Conservation (phyloP, 1,140 invertebrate species). For the Brachionus rubens region DNA sequence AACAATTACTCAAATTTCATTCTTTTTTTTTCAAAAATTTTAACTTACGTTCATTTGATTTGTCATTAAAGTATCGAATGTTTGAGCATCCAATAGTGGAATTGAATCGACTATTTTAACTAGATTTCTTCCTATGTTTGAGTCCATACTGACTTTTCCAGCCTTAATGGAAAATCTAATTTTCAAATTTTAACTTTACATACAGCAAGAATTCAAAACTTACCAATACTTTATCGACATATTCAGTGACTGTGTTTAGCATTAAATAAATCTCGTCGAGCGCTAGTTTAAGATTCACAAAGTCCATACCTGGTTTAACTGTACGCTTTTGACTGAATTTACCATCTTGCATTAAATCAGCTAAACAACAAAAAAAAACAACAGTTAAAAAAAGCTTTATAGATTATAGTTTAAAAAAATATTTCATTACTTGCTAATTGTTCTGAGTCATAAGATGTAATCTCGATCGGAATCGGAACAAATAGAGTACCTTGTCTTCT, state of each 20-base stretch:
- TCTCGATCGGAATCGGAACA: slow-evolving; percentile 69
- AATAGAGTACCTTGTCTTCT: slow-evolving; percentile 94
- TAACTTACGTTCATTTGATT: slow-evolving; percentile 76
- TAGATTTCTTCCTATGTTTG: slow-evolving; percentile 75
- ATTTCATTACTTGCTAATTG: slow-evolving; percentile 65
- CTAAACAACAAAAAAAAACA: slow-evolving; percentile 52
- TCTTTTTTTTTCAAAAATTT: slow-evolving; percentile 50
- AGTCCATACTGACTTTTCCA: slow-evolving; percentile 68
- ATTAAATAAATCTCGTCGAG: slow-evolving; percentile 71
- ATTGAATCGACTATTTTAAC: slow-evolving; percentile 82
- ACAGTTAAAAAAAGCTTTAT: not conserved
- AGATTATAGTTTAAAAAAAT: no score
- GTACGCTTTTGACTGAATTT: slow-evolving; percentile 58
- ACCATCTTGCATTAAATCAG: slow-evolving; percentile 65
- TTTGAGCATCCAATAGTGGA: slow-evolving; percentile 80
- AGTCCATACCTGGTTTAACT: slow-evolving; percentile 77
- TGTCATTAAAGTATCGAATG: slow-evolving; percentile 91
- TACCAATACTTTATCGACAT: slow-evolving; percentile 74
- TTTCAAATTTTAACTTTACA: not conserved
- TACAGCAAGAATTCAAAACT: slow-evolving; percentile 47
- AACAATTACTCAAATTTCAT: slow-evolving; percentile 43
- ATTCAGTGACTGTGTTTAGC: slow-evolving; percentile 75
- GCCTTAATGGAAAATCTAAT: slow-evolving; percentile 65
- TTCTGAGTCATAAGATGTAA: slow-evolving; percentile 79
- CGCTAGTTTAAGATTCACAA: slow-evolving; percentile 79